phyloP scores from a whole-genome alignment of 2,113 vertebrate species.

The Colossoma macropomum region DNA sequence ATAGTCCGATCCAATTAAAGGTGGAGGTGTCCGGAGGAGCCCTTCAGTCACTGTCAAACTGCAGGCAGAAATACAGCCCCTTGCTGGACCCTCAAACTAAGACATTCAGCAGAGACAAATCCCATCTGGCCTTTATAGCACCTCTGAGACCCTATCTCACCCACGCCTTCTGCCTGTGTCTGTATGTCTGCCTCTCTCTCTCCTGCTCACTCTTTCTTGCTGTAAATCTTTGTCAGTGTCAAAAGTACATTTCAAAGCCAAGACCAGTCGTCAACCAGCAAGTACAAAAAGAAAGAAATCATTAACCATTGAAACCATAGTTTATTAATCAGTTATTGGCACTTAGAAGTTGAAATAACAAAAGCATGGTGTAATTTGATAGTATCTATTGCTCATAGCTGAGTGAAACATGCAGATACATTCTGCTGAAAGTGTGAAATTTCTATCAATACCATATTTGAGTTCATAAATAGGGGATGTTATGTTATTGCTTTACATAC shows the following conservation, averaged over 20 bases:
- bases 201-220: not conserved
- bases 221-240: not conserved
- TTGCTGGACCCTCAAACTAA: not conserved
- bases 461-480: too few relatives aligned
- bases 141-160: not conserved
- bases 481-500: too few relatives aligned
- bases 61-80: conserved; percentile 22
- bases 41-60: conserved; percentile 16
- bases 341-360: fast-evolving
- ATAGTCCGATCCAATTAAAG: conserved; percentile 24
- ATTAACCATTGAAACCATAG: too few relatives aligned
- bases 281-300: too few relatives aligned
- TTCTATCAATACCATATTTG: too few relatives aligned
- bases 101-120: conserved; percentile 15
- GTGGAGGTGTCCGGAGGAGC: not conserved
- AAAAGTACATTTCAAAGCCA: not conserved
- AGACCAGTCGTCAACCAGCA: too few relatives aligned
- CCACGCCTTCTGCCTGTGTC: not conserved
- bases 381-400: too few relatives aligned
- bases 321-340: too few relatives aligned
- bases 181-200: not conserved
- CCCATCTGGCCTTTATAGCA: conserved; percentile 25
- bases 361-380: too few relatives aligned
- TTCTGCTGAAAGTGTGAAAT: too few relatives aligned
- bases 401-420: too few relatives aligned